Base-by-base conservation (phyloP, 2,797 vertebrate species). In the Sciurus carolinensis region DNA sequence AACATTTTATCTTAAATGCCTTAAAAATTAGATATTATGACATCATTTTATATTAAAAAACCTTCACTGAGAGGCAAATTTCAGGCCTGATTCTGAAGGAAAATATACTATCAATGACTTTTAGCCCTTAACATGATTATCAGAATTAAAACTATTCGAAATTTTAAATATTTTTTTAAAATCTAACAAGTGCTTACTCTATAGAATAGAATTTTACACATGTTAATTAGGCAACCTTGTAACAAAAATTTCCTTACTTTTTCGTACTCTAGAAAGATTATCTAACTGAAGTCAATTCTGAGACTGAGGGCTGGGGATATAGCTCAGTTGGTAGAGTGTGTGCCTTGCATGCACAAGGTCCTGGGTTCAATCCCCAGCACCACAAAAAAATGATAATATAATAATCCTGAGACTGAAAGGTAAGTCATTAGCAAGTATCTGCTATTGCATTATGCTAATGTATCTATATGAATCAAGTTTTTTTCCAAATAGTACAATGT, bases 131-230 rank as follows among this genome's bases (percentile, higher is more conserved):
- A 85, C 71, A 62, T 64, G 67, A 71, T 66, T 90, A 57, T 79
- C 30, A 36, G 20, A 88, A 87, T 81, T 80, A 42, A 77, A 91
- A 79, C 42, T 95, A 47, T 62, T 79, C 57, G 44, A 91, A 90
- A 6, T 76, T 92, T 91, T 24, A 90, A 85, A 96, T 47, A 44
- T 28, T 91, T n/a, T 71, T 7, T 2, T 2, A 36, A 36, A 36
- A 80, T 80, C 30, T 72, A n/a, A 79, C 7, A 10, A 95, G 28
- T 66, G 24, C 30, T 90, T 92, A 90, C 12, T 83, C 28, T 84
- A 94, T 72, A 96, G 88, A 97, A 52, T 26, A 95, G 18, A 83
- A 75, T 81, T 81, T 42, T 71, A 95, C 2, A 89, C 71, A 89
- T 82, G 28, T n/a, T 47, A 69, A 4, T 59, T 72, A 93, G 87